Base-by-base conservation (phyloP, 2,888 invertebrate genomes). In the Itoplectis maculator region DNA sequence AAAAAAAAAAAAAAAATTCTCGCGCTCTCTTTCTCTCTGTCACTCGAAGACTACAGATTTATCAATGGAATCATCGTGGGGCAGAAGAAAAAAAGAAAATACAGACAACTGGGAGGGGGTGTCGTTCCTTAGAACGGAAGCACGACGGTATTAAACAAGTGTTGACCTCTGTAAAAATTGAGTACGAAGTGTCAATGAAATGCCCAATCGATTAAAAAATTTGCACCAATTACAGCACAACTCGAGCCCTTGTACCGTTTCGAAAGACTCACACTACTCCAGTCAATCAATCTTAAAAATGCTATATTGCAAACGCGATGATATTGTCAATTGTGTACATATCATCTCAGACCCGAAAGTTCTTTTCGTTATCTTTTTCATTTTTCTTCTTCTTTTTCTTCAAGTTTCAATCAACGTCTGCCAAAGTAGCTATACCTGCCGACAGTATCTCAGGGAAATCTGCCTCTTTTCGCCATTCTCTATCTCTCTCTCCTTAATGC, bases 371-470 rank as follows among this genome's bases (percentile, higher is more conserved):
- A 11, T 42, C 13, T 29, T 56, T 5, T 35, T 56, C n/a, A n/a
- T n/a, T n/a, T n/a, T n/a, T n/a, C n/a, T 56, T 56, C 29, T 35
- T 56, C 8, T 37, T 2, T 61, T 61, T 54, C 51, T 1, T 8
- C 37, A 8, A 18, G 9, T 35, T 61, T 72, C 78, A 86, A 90
- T 90, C 90, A 91, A 91, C 91, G 87, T 91, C 91, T 92, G 91
- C 90, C 91, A 89, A 91, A 91, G 91, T 91, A 91, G 91, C 84
- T 88, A 87, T 86, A 87, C 88, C 89, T 89, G 87, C 81, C 84
- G 88, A 88, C 88, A 88, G 86, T 82, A 82, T 88, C 85, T 85
- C 78, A 68, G 78, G 29, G 85, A 86, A 85, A 84, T 87, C 88
- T 89, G 88, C 86, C 86, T 82, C 70, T 78, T 84, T 88, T 89